Evolutionary conservation across 2,797 vertebrate species (phyloP).

Genomic region (Acanthornis magna): DNA sequence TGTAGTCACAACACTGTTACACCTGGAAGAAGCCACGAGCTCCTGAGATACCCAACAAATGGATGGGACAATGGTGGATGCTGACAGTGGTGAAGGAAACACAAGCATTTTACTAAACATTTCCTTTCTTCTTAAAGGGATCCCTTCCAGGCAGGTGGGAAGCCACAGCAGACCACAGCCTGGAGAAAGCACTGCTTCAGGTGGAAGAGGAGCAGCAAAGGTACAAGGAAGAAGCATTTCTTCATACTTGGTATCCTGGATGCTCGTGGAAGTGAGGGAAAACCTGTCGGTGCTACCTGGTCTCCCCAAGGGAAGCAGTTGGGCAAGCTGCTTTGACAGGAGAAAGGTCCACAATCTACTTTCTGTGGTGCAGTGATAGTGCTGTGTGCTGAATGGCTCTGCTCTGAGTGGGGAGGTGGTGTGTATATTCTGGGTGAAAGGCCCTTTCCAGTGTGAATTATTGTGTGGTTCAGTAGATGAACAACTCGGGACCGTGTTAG

Average conservation of each 20-base stretch:
- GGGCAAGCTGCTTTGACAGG: neutral
- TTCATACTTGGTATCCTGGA: neutral
- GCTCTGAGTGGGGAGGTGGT: neutral
- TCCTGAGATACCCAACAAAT: neutral
- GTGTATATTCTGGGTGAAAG: neutral
- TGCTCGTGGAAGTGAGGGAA: neutral
- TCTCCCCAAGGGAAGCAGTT: neutral
- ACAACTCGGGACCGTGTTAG: neutral
- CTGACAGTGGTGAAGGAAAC: neutral
- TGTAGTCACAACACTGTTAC: neutral
- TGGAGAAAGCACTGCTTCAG: constrained; percentile 85
- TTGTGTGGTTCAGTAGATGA: neutral
- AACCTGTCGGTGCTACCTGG: neutral
- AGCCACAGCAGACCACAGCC: constrained; percentile 75
- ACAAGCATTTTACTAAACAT: neutral
- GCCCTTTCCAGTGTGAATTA: neutral
- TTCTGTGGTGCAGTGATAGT: neutral
- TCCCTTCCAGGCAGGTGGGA: constrained; percentile 62
- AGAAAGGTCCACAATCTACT: neutral
- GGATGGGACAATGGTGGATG: neutral
- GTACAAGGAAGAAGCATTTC: constrained; percentile 62
- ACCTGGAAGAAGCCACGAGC: neutral
- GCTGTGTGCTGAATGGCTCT: neutral
- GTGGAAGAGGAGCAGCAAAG: constrained; percentile 91
- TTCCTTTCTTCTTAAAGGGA: constrained; percentile 59